A percentile compares a stretch with the other conserved stretches of the same genome.
These are phyloP conservation scores for Glomeris marginata DNA, from an alignment of 2,888 invertebrate species.

Conservation along the genomic window DNA sequence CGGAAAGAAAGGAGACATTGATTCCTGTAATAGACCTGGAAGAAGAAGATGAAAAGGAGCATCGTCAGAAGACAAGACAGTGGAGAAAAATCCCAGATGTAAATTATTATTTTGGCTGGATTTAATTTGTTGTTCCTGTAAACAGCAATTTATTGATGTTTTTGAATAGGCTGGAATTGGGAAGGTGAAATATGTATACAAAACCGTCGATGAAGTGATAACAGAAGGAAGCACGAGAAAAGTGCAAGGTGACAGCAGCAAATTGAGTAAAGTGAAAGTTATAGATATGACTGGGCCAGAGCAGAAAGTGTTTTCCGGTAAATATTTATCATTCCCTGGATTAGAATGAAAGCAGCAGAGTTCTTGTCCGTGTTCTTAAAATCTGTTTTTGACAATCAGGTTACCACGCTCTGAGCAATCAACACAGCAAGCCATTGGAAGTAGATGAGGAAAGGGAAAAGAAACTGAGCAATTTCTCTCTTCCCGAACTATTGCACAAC, in stretches of 20 bases:
- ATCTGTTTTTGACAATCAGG: conserved; percentile 42
- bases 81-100: conserved; percentile 30
- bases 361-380: neutral
- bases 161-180: conserved; percentile 16
- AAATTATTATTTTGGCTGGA: conserved; percentile 7
- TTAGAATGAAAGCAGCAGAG: neutral
- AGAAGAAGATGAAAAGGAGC: conserved; percentile 39
- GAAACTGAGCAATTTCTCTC: conserved; percentile 31
- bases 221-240: conserved; percentile 50
- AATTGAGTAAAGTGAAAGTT: conserved; percentile 79
- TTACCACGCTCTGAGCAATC: conserved; percentile 74
- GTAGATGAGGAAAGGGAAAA: conserved; percentile 37
- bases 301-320: conserved; percentile 52
- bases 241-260: conserved; percentile 28
- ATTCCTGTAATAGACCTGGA: neutral
- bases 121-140: neutral
- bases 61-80: conserved; percentile 26
- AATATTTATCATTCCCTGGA: neutral
- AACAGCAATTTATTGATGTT: neutral
- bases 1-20: conserved; percentile 36
- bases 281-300: conserved; percentile 99
- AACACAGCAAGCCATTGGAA: conserved; percentile 39
- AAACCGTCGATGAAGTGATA: conserved; percentile 73
- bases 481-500: conserved; percentile 88
- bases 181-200: conserved; percentile 57